Evolutionary conservation across 2,113 vertebrate species (phyloP).

Genomic region (Platanista minor): DNA sequence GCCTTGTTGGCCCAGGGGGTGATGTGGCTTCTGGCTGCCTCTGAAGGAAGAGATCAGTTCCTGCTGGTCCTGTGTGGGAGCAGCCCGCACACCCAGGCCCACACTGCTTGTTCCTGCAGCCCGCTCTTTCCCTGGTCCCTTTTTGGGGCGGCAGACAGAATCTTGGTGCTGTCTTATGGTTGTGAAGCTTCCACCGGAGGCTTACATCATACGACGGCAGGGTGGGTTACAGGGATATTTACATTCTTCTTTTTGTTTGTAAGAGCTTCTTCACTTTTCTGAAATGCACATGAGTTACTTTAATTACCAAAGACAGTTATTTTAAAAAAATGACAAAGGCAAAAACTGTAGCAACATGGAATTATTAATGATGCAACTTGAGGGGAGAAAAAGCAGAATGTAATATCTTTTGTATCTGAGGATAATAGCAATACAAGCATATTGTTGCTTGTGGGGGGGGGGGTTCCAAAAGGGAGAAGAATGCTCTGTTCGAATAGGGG

Average conservation of each 20-base stretch:
- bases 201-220: not conserved
- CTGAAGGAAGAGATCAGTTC: not conserved
- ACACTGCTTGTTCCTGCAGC: not conserved
- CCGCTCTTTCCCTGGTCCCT: not conserved
- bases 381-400: not conserved
- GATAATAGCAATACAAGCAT: not conserved
- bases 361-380: not conserved
- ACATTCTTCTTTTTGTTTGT: not conserved
- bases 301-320: not conserved
- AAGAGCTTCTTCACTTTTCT: not conserved
- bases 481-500: not conserved
- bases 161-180: not conserved
- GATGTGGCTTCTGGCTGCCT: not conserved
- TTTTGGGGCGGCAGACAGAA: not conserved
- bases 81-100: too few species aligned
- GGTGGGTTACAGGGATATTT: not conserved
- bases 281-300: not conserved
- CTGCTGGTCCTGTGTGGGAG: not conserved
- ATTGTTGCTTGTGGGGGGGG: not conserved
- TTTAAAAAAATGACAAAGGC: not conserved
- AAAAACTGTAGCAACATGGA: not conserved
- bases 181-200: not conserved
- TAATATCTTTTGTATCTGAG: not conserved
- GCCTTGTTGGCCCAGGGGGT: not conserved
- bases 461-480: not conserved